Percentiles rank a stretch among this genome's conserved stretches.
Evolutionary conservation across 2,888 invertebrate genomes (phyloP).

Genomic region (Lasioglossum oenotherae): DNA sequence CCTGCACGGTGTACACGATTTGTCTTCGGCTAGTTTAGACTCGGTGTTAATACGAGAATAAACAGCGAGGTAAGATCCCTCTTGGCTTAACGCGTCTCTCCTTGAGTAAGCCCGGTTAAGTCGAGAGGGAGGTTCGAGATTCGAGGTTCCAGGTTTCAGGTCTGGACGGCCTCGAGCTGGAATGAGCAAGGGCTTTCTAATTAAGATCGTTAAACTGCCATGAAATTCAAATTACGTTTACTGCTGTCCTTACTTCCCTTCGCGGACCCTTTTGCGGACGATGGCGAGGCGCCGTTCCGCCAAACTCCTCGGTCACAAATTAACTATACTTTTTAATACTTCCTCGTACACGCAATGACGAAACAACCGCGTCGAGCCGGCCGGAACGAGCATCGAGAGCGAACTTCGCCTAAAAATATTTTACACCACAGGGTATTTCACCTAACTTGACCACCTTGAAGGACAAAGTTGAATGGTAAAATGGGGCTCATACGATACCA

Average conservation of each 20-base stretch:
- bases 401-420: background rate
- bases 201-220: conserved; percentile 84
- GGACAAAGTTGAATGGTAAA: too few relatives aligned
- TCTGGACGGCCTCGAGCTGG: conserved; percentile 71
- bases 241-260: conserved; percentile 74
- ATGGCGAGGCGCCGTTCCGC: conserved; percentile 50
- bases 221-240: conserved; percentile 83
- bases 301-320: conserved; percentile 56
- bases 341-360: conserved; percentile 14
- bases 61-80: conserved; percentile 78
- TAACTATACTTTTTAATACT: conserved; percentile 53
- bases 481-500: too few relatives aligned
- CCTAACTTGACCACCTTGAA: too few relatives aligned
- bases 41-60: conserved; percentile 81
- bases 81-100: conserved; percentile 76
- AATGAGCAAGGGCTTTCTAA: conserved; percentile 80
- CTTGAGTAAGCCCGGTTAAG: conserved; percentile 77
- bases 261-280: conserved; percentile 71
- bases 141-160: conserved; percentile 72
- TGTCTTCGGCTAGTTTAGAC: conserved; percentile 77
- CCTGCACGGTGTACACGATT: conserved; percentile 73
- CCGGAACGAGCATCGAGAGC: background rate
- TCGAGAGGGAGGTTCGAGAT: conserved; percentile 75
- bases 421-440: background rate
- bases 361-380: background rate